Base-by-base conservation (phyloP, 2,888 invertebrate genomes). In the Hybos culiciformis region DNA sequence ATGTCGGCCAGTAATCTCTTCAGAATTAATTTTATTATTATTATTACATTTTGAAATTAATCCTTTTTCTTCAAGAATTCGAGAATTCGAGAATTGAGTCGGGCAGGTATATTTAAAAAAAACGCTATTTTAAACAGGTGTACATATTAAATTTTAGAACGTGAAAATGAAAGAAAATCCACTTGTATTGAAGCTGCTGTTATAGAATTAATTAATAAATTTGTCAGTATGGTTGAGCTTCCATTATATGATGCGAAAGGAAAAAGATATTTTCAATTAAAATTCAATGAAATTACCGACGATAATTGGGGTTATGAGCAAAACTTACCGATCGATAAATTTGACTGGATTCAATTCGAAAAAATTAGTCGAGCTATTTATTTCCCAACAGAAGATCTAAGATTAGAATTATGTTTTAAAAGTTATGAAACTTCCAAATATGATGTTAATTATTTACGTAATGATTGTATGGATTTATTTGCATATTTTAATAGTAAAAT, bases 401-500 rank as follows among this genome's bases (percentile, higher is more conserved):
- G 59, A 17, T 49, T 44, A 21, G 49, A 46, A 1, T 37, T 59
- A 4, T 59, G 58, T 21, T 80, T 81, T 52, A 66, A 70, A 53
- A 76, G 77, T 54, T 72, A 81, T 39, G 78, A 80, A 49, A 72
- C 71, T 53, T 71, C 75, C 7, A 69, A 71, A 20, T 71, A 74
- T 51, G 80, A 81, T 46, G 56, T 80, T 20, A 54, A 58, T 41
- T 71, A 71, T 31, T 67, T 79, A 4, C 75, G 79, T 37, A 78
- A 75, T 40, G 83, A 86, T 57, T 83, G 83, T 54, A 80, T 84
- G 59, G 86, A 88, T 57, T 67, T 88, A 39, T 87, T 84, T 59
- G 78, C 80, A 1, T 80, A 78, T 59, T 87, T 85, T 55, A 83
- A 85, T 51, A 77, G 77, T 41, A 83, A 79, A 63, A 73, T 83